Percentiles rank a stretch among this genome's conserved stretches.
phyloP scores from a whole-genome alignment of 2,888 invertebrate genomes.

The Meghimatium bilineatum region DNA sequence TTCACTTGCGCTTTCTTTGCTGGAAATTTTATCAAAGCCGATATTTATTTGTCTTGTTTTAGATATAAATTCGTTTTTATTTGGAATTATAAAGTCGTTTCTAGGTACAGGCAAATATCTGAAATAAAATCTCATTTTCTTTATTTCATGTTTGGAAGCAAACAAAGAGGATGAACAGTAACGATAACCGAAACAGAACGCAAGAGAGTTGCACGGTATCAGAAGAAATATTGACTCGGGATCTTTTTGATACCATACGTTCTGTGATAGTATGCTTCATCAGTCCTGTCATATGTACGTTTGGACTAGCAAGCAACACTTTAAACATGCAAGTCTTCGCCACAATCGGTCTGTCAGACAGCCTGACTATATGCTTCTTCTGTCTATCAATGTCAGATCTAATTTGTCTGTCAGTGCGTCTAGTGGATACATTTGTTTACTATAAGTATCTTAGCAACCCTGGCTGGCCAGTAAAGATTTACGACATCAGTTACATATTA shows the following conservation, averaged over 20 bases:
- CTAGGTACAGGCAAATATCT: background rate
- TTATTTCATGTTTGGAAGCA: background rate
- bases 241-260: background rate
- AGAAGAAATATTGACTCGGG: background rate
- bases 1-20: no score
- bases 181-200: background rate
- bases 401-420: background rate
- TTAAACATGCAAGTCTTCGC: background rate
- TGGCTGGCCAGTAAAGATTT: background rate
- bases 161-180: background rate
- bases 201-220: background rate
- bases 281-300: background rate
- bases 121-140: background rate
- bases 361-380: conserved; percentile 7
- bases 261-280: background rate
- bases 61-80: no score
- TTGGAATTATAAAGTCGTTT: no score
- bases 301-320: background rate
- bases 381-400: background rate
- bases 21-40: no score
- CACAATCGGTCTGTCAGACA: background rate
- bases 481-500: background rate
- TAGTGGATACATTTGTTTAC: background rate
- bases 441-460: background rate
- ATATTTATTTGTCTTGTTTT: no score